phyloP scores from a whole-genome alignment of 1,140 invertebrate genomes.

The Euura saliciscinereae region DNA sequence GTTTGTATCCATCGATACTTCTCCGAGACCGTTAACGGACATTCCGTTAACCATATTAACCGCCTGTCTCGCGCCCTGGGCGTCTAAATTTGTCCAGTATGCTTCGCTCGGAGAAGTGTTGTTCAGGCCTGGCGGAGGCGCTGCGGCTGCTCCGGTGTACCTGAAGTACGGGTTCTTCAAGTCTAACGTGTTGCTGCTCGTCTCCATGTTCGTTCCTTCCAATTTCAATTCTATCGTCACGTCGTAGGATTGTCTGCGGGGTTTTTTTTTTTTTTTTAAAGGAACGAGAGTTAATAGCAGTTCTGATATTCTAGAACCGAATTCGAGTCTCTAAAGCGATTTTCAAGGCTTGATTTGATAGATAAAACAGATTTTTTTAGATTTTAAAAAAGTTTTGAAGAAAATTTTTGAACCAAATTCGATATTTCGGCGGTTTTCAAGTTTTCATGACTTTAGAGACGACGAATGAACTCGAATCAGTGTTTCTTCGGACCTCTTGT shows the following conservation, averaged over 20 bases:
- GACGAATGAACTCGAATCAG: too few species aligned
- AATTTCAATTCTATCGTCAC: constrained; percentile 95
- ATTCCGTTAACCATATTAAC: constrained; percentile 83
- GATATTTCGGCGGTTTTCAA: too few species aligned
- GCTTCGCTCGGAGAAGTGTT: constrained; percentile 89
- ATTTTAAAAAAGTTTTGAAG: constrained; percentile 11
- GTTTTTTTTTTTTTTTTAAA: too few species aligned
- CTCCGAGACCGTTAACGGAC: constrained; percentile 76
- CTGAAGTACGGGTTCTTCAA: constrained; percentile 99
- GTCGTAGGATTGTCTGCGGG: constrained; percentile 92
- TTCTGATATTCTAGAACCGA: neutral
- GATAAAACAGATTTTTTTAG: constrained; percentile 12
- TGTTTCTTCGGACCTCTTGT: constrained; percentile 83
- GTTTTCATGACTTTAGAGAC: too few species aligned
- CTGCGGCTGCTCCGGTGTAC: constrained; percentile 86
- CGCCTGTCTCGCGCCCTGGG: constrained; percentile 73
- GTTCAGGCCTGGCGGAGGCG: constrained; percentile 87
- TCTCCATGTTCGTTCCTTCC: constrained; percentile 82
- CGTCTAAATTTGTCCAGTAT: constrained; percentile 87
- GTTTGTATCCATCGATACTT: constrained; percentile 73
- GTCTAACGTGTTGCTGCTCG: constrained; percentile 90
- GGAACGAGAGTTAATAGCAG: too few species aligned
- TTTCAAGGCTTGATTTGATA: constrained; percentile 11
- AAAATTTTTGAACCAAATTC: neutral
- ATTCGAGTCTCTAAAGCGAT: constrained; percentile 2